These are phyloP conservation scores for Triops cancriformis DNA, from an alignment of 1,140 invertebrate species.

Conservation along the genomic window DNA sequence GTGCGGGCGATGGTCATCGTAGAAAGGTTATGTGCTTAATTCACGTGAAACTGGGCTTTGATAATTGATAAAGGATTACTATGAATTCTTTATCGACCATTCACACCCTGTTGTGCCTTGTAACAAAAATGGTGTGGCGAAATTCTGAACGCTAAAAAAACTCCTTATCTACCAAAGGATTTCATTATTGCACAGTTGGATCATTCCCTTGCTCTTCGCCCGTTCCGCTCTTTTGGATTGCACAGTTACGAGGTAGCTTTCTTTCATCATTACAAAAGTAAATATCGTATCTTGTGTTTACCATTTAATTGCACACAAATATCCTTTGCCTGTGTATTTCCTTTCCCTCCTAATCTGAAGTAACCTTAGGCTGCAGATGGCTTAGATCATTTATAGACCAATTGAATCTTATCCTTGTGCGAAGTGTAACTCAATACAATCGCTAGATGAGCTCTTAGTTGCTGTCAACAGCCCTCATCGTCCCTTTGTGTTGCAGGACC, in stretches of 20 bases:
- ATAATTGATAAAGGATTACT: background rate
- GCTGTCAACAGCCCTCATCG: too few species aligned
- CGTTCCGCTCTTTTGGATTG: background rate
- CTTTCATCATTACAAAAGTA: too few species aligned
- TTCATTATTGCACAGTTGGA: background rate
- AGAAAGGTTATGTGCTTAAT: background rate
- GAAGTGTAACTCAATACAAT: too few species aligned
- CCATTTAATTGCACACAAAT: too few species aligned
- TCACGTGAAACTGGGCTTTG: background rate
- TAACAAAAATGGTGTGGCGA: background rate
- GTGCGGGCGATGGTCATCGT: background rate
- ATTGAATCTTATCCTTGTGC: too few species aligned
- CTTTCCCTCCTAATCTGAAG: too few species aligned
- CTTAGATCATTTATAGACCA: too few species aligned
- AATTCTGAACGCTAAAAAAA: background rate
- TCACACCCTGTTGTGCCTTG: background rate
- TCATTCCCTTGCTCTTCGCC: background rate
- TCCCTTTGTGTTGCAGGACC: background rate
- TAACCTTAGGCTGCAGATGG: too few species aligned
- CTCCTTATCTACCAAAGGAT: background rate
- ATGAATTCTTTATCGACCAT: background rate
- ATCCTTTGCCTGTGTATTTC: too few species aligned
- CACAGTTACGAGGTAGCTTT: too few species aligned
- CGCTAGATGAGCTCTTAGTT: too few species aligned
- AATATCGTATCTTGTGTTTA: too few species aligned